A percentile compares a stretch with the other conserved stretches of the same genome.
These are phyloP conservation scores for Drosophila albomicans DNA, from an alignment of 1,140 invertebrate species.

Conservation along the genomic window DNA sequence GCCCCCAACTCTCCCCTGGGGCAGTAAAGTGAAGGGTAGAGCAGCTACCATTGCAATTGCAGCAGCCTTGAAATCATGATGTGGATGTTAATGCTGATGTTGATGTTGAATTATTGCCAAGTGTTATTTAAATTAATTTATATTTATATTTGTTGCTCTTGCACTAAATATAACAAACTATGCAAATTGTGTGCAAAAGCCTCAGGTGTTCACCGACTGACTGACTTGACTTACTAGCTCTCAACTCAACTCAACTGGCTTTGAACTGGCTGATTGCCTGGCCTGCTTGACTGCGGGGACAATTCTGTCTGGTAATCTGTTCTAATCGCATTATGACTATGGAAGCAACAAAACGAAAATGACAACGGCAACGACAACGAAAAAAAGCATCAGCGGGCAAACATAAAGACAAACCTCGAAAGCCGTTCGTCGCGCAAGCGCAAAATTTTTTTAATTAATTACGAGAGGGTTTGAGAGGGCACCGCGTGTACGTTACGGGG, in stretches of 20 bases:
- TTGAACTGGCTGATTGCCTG: conserved; percentile 26
- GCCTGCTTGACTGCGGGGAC: conserved; percentile 54
- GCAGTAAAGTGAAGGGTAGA: conserved; percentile 69
- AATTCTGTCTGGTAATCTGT: conserved; percentile 78
- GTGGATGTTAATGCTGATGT: conserved; percentile 37
- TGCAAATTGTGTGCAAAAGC: conserved; percentile 64
- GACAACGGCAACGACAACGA: conserved; percentile 13
- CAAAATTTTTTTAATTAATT: conserved; percentile 35
- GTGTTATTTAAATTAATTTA: conserved; percentile 79
- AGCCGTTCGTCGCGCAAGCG: conserved; percentile 17
- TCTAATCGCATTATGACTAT: conserved; percentile 79
- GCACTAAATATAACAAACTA: conserved; percentile 79
- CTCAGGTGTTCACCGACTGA: conserved; percentile 66
- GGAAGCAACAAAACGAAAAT: conserved; percentile 23
- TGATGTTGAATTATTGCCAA: conserved; percentile 76
- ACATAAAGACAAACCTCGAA: conserved; percentile 22
- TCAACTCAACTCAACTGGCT: conserved; percentile 7
- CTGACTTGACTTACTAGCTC: conserved; percentile 17
- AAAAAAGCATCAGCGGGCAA: conserved; percentile 8
- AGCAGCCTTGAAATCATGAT: conserved; percentile 63
- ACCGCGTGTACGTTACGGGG: conserved; percentile 12
- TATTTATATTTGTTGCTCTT: conserved; percentile 65
- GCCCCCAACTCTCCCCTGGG: conserved; percentile 32
- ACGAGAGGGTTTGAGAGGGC: background rate
- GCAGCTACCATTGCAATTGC: conserved; percentile 65